A percentile compares a stretch with the other conserved stretches of the same genome.
Conservation (phyloP, 2,888 invertebrate species). For the Antheraea yamamai region DNA sequence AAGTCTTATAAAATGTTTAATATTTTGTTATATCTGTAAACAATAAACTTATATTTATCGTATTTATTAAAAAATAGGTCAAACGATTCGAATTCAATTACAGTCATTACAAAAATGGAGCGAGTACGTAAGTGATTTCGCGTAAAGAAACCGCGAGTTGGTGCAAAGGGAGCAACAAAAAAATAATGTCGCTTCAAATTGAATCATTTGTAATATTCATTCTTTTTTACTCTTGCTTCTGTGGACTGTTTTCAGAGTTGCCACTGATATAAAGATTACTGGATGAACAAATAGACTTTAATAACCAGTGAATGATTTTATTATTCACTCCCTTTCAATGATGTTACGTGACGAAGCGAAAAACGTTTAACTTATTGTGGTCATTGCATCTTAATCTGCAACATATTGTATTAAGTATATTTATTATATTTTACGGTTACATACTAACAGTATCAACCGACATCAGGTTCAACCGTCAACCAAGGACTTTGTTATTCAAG, state of each 20-base stretch:
- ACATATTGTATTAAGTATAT: too few relatives aligned
- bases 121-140: conserved; percentile 58
- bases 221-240: conserved; percentile 64
- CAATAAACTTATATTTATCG: not conserved
- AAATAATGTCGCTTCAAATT: conserved; percentile 72
- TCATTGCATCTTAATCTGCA: too few relatives aligned
- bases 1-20: not conserved
- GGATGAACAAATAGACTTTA: conserved; percentile 10
- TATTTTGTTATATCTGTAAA: not conserved
- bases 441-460: too few relatives aligned
- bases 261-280: conserved; percentile 27
- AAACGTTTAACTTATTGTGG: too few relatives aligned
- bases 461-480: too few relatives aligned
- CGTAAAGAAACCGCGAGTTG: conserved; percentile 58
- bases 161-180: conserved; percentile 58
- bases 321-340: not conserved
- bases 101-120: conserved; percentile 54
- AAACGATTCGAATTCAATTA: conserved; percentile 45
- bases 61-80: conserved; percentile 26
- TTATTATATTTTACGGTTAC: too few relatives aligned
- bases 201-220: conserved; percentile 78
- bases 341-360: too few relatives aligned
- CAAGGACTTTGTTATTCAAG: too few relatives aligned
- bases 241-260: conserved; percentile 52
- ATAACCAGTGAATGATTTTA: not conserved